These are phyloP conservation scores for Eptesicus fuscus DNA, from an alignment of 2,113 vertebrate genomes.

Conservation along the genomic window DNA sequence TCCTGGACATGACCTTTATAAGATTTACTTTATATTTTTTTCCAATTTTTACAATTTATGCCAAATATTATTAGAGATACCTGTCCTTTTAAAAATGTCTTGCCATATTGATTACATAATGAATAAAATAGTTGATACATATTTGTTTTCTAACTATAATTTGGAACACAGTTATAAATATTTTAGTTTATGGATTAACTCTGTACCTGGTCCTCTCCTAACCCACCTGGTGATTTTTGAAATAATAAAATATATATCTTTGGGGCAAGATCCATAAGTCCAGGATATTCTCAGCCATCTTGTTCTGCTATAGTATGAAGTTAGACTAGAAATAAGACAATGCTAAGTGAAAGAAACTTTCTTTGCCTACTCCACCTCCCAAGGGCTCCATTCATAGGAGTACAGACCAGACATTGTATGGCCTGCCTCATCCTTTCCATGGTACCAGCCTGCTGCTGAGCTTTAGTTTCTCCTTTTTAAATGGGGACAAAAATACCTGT, in stretches of 20 bases:
- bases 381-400: neutral
- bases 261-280: neutral
- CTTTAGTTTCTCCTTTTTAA: constrained; percentile 5
- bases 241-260: neutral
- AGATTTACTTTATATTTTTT: neutral
- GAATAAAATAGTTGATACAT: neutral
- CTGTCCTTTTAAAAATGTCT: neutral
- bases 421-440: neutral
- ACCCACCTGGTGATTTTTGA: neutral
- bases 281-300: neutral
- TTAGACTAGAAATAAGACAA: neutral
- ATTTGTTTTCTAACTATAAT: neutral
- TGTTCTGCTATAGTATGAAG: neutral
- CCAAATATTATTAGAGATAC: neutral
- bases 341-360: neutral
- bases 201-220: neutral
- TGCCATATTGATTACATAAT: neutral
- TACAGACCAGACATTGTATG: neutral
- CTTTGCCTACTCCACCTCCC: neutral
- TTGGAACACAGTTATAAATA: neutral
- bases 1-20: neutral
- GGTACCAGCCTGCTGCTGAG: neutral
- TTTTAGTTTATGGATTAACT: neutral
- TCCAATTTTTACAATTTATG: neutral
- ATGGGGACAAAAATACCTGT: neutral